Evolutionary conservation across 2,888 invertebrate species (phyloP).

Genomic region (Drosophila testacea): DNA sequence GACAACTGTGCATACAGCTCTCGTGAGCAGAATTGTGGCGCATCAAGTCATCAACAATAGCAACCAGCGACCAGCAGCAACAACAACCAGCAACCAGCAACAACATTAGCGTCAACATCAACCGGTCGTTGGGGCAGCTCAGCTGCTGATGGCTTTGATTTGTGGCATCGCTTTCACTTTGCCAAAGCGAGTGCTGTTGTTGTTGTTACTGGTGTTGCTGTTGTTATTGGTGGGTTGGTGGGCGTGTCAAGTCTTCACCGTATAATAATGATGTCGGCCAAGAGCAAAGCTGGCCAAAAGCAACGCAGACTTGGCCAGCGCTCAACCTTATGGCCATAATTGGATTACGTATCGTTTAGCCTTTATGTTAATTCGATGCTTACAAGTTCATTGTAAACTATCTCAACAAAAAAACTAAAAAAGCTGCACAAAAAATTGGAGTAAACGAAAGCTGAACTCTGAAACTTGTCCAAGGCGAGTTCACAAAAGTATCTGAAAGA

Average conservation of each 20-base stretch:
- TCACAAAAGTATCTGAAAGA: constrained; percentile 2
- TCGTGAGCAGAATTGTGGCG: constrained; percentile 51
- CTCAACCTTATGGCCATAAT: constrained; percentile 32
- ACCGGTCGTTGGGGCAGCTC: constrained; percentile 43
- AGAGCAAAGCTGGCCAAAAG: constrained; percentile 28
- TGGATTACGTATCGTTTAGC: constrained; percentile 43
- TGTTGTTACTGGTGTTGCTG: constrained; percentile 10
- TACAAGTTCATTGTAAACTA: constrained; percentile 40
- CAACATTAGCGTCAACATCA: constrained; percentile 37
- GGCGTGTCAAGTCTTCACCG: constrained; percentile 43
- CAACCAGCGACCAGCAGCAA: constrained; percentile 19
- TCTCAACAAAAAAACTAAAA: constrained; percentile 1
- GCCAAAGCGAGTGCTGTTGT: constrained; percentile 28
- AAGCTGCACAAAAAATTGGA: constrained; percentile 9
- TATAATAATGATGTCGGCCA: constrained; percentile 49
- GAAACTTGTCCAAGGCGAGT: constrained; percentile 1
- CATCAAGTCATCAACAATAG: constrained; percentile 33
- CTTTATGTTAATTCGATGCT: constrained; percentile 41
- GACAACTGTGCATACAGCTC: constrained; percentile 11
- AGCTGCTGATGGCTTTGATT: constrained; percentile 62
- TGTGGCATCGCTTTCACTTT: constrained; percentile 77
- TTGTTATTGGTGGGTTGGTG: constrained; percentile 14
- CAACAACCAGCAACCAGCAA: constrained; percentile 21
- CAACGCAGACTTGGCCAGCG: constrained; percentile 3
- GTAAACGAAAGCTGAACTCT: constrained; percentile 18